Conservation (phyloP, 2,797 vertebrate species). For the Gambelia wislizenii region DNA sequence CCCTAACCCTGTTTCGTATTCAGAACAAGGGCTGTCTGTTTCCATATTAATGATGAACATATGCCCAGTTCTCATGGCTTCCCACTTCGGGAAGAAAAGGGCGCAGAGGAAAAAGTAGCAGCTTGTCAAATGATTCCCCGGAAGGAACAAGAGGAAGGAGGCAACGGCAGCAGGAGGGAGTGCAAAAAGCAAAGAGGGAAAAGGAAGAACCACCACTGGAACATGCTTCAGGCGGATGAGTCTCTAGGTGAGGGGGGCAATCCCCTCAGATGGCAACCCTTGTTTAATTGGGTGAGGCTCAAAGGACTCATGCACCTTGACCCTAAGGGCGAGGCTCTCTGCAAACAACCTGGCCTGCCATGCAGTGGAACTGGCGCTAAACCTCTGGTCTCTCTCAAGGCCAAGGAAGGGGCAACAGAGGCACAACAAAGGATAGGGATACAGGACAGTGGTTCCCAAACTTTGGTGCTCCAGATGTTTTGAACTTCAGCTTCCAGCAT, state of each 20-base stretch:
- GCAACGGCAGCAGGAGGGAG: not conserved
- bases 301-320: not conserved
- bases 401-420: not conserved
- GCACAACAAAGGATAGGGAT: too few species aligned
- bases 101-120: not conserved
- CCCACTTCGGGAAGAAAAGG: not conserved
- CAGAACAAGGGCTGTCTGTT: not conserved
- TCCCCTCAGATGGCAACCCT: not conserved
- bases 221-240: too few species aligned
- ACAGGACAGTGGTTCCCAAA: too few species aligned
- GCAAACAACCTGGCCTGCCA: too few species aligned
- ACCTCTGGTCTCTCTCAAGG: not conserved
- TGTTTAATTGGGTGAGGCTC: not conserved
- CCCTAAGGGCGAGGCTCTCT: too few species aligned
- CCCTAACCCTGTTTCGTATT: constrained; percentile 1
- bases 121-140: not conserved
- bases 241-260: too few species aligned
- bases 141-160: not conserved
- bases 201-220: not conserved
- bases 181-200: too few species aligned
- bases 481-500: too few species aligned
- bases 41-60: constrained; percentile 6
- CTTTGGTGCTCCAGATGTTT: too few species aligned
- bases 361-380: not conserved
- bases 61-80: not conserved